Percentiles rank a stretch among this genome's conserved stretches.
Conservation (phyloP, 2,113 vertebrate genomes). For the human region DNA sequence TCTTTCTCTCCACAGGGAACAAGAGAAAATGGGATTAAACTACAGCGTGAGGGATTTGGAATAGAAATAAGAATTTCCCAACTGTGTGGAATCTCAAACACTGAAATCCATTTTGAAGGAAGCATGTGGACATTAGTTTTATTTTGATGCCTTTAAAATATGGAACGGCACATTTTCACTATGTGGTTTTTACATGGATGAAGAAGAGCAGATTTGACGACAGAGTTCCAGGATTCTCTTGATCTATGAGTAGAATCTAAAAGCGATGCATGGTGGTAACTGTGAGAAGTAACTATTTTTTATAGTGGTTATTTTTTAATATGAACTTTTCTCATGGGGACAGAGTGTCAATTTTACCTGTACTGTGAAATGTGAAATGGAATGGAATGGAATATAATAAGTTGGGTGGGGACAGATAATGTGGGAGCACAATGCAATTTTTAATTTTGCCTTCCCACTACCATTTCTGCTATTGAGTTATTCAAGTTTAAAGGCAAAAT, state of each 20-base stretch:
- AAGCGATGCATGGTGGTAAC: neutral
- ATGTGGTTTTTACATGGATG: neutral
- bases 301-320: neutral
- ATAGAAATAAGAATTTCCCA: constrained; percentile 62
- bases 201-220: neutral
- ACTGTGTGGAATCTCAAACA: constrained; percentile 48
- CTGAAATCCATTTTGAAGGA: constrained; percentile 37
- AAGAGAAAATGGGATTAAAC: constrained; percentile 73
- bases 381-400: neutral
- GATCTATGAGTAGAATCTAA: neutral
- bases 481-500: constrained; percentile 46
- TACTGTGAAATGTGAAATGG: neutral
- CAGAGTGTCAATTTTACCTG: neutral
- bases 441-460: neutral
- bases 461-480: neutral
- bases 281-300: neutral
- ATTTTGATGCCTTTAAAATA: constrained; percentile 27
- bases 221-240: neutral
- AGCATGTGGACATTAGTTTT: constrained; percentile 14
- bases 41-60: constrained; percentile 42
- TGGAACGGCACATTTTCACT: neutral
- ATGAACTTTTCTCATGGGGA: neutral
- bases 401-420: neutral
- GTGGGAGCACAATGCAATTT: neutral
- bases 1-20: constrained; percentile 54